These are phyloP conservation scores for Dioctria linearis DNA, from an alignment of 2,888 invertebrate species.

Conservation along the genomic window DNA sequence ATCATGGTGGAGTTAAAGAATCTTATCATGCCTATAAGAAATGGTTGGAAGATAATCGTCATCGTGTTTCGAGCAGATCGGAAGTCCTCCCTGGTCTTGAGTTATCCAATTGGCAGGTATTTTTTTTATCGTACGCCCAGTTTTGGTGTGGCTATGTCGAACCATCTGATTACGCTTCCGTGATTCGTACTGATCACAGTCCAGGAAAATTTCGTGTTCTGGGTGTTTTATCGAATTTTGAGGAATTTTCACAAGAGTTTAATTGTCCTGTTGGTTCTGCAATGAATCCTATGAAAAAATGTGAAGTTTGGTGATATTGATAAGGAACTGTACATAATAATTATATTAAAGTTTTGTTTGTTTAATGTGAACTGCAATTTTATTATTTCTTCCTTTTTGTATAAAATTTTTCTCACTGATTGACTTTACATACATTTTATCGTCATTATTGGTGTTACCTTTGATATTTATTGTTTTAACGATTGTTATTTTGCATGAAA, in stretches of 20 bases:
- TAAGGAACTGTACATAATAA: too few relatives aligned
- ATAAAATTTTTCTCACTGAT: too few relatives aligned
- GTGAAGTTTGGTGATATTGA: conserved; percentile 35
- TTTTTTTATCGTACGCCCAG: conserved; percentile 53
- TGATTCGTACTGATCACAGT: conserved; percentile 73
- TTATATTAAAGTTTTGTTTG: neutral
- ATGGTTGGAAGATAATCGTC: conserved; percentile 4
- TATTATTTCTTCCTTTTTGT: too few relatives aligned
- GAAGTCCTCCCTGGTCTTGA: conserved; percentile 13
- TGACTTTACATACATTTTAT: too few relatives aligned
- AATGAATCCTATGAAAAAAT: conserved; percentile 51
- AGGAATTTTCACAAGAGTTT: conserved; percentile 45
- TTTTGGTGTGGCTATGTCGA: conserved; percentile 49
- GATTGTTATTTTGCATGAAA: too few relatives aligned
- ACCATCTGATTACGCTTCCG: conserved; percentile 79
- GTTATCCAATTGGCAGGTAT: conserved; percentile 27
- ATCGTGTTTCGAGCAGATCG: neutral
- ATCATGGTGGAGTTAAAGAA: conserved; percentile 55
- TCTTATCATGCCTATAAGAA: conserved; percentile 55
- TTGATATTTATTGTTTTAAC: too few relatives aligned
- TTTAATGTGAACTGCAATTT: neutral
- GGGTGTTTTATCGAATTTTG: conserved; percentile 40
- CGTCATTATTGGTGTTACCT: too few relatives aligned
- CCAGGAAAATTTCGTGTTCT: conserved; percentile 44
- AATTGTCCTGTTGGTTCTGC: conserved; percentile 15